Percentiles rank a stretch among this genome's conserved stretches.
Evolutionary conservation across 2,113 vertebrate species (phyloP).

Genomic region (Xenus cinereus): DNA sequence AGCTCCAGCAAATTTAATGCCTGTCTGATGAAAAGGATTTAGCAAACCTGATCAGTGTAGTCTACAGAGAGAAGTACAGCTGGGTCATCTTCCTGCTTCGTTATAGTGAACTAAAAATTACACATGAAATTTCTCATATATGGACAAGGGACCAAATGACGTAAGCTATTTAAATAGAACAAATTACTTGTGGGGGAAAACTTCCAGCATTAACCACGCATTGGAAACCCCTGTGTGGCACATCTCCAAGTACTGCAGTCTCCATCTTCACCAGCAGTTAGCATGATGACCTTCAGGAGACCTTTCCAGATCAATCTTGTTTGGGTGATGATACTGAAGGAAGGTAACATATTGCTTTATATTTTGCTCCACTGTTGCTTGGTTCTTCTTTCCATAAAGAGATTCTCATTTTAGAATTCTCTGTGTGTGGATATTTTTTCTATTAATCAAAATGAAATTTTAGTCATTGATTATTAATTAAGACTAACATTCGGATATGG

Average conservation of each 20-base stretch:
- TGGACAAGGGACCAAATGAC: background rate
- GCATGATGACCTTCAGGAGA: background rate
- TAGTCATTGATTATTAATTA: background rate
- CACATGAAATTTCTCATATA: background rate
- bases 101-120: background rate
- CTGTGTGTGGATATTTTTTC: background rate
- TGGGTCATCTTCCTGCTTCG: background rate
- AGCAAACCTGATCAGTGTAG: background rate
- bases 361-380: background rate
- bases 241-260: background rate
- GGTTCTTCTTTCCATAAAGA: background rate
- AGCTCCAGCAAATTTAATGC: background rate
- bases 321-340: background rate
- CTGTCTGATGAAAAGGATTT: background rate
- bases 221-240: background rate
- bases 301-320: background rate
- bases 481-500: background rate
- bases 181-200: background rate
- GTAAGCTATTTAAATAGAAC: background rate
- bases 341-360: background rate
- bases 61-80: background rate
- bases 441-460: background rate
- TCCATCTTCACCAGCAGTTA: background rate
- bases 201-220: background rate
- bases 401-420: background rate